Evolutionary conservation across 2,113 vertebrate genomes (phyloP).

Genomic region (Sisor rabdophorus): DNA sequence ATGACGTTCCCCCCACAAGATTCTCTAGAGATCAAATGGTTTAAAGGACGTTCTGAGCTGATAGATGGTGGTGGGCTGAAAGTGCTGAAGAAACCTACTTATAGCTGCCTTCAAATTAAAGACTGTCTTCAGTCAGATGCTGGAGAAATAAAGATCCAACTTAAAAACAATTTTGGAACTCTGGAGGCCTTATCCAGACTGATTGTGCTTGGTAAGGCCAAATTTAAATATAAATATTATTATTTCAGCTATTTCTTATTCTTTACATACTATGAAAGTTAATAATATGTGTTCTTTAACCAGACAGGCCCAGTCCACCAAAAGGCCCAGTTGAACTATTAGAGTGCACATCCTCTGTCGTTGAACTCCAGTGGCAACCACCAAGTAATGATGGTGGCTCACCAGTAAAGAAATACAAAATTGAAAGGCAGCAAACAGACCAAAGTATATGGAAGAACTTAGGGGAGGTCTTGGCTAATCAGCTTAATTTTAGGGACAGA

Average conservation of each 20-base stretch:
- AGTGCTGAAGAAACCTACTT: conserved; percentile 69
- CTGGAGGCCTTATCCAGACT: conserved; percentile 68
- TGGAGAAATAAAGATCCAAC: conserved; percentile 77
- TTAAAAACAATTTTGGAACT: conserved; percentile 74
- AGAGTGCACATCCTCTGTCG: conserved; percentile 61
- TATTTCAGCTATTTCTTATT: neutral
- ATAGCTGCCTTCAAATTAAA: conserved; percentile 72
- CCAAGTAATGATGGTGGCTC: conserved; percentile 77
- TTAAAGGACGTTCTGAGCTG: conserved; percentile 71
- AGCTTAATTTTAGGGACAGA: conserved; percentile 68
- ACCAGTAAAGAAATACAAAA: conserved; percentile 68
- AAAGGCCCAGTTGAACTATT: conserved; percentile 76
- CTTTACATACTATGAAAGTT: neutral
- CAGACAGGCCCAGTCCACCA: conserved; percentile 77
- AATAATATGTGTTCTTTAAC: conserved; percentile 7
- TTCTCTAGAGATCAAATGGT: conserved; percentile 72
- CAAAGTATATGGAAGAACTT: conserved; percentile 72
- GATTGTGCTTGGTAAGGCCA: conserved; percentile 69
- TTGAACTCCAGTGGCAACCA: conserved; percentile 75
- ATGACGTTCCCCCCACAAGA: conserved; percentile 73
- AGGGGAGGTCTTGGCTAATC: conserved; percentile 66
- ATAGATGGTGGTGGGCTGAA: conserved; percentile 64
- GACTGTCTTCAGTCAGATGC: conserved; percentile 71
- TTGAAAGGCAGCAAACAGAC: conserved; percentile 73
- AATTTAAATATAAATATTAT: neutral